Evolutionary conservation across 1,140 invertebrate species (phyloP), one percentile per base, ranked within the genome.

Genomic region (Chironomus tepperi): DNA sequence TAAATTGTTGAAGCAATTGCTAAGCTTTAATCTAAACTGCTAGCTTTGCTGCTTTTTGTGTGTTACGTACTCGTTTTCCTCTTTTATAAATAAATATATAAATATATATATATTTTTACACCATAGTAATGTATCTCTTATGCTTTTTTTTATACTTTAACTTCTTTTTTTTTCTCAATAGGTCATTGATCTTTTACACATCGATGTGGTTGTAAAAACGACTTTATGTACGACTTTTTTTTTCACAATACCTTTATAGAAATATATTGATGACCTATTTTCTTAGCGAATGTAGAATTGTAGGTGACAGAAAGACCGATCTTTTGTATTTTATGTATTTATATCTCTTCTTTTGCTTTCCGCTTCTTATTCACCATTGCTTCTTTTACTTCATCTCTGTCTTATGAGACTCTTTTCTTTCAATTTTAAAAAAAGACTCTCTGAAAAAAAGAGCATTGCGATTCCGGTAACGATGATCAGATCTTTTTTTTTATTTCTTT

Each of bases 11-110:
- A 57, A 57, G 47, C 47, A 57, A 57, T 57, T 57, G 47, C 47
- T 57, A 57, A 57, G 47, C 47, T 57, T 57, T 57, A 57, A 57
- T 57, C 47, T 57, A 57, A 10, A 57, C 47, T 15, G 47, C 12
- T n/a, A 57, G 65, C 65, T 70, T 67, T 70, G 16, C 65, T 19
- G 65, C 65, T 70, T 70, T 19, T 70, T 70, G 19, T 70, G 16
- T 70, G 65, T 70, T 70, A 70, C 65, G 65, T 70, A 70, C 65
- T 70, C 64, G 64, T 67, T 67, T 67, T 67, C n/a, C 64, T 19
- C 19, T 21, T 21, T 16, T 21, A 9, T 70, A 70, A 10, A 67
- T 67, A 47, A 3, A 15, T 3, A 47, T 10, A 47, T 10, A 57
- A 12, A 57, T 57, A n/a, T 57, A 47, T 47, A 18, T 67, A 18